Percentiles rank a stretch among this genome's conserved stretches.
Conservation (phyloP, 2,113 vertebrate species). For the Nerophis lumbriciformis region DNA sequence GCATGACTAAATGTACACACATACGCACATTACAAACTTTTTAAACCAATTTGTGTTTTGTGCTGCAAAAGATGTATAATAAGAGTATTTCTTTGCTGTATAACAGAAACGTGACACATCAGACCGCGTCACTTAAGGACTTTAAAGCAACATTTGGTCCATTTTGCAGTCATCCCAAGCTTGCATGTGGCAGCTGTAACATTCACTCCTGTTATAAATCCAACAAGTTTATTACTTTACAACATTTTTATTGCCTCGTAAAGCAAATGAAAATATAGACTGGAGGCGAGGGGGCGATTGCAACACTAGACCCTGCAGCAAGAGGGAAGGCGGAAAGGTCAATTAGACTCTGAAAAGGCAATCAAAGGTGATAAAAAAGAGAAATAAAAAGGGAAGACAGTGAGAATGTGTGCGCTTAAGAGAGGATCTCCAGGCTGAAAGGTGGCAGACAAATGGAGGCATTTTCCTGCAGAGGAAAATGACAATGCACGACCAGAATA, state of each 20-base stretch:
- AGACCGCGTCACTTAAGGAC: too few relatives aligned
- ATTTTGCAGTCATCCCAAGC: neutral
- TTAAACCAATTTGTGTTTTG: too few relatives aligned
- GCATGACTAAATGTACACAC: too few relatives aligned
- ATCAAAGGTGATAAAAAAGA: constrained; percentile 37
- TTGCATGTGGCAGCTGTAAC: neutral
- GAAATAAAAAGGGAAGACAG: constrained; percentile 8
- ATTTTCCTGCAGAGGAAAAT: constrained; percentile 14
- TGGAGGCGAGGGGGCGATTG: neutral
- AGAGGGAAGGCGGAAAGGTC: neutral
- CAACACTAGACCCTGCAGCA: neutral
- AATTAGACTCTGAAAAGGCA: constrained; percentile 22
- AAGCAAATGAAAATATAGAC: neutral
- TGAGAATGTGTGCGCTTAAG: constrained; percentile 14
- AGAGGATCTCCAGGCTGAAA: constrained; percentile 15
- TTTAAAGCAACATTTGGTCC: neutral
- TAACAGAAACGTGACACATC: too few relatives aligned
- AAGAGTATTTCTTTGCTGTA: too few relatives aligned
- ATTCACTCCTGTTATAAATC: neutral
- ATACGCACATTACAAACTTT: too few relatives aligned
- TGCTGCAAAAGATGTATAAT: too few relatives aligned
- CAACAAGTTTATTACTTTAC: neutral
- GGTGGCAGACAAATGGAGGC: constrained; percentile 34
- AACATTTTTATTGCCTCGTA: constrained; percentile 1
- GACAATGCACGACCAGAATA: constrained; percentile 6